Evolutionary conservation across 1,140 invertebrate species (phyloP).

Genomic region (Diuraphis noxia): DNA sequence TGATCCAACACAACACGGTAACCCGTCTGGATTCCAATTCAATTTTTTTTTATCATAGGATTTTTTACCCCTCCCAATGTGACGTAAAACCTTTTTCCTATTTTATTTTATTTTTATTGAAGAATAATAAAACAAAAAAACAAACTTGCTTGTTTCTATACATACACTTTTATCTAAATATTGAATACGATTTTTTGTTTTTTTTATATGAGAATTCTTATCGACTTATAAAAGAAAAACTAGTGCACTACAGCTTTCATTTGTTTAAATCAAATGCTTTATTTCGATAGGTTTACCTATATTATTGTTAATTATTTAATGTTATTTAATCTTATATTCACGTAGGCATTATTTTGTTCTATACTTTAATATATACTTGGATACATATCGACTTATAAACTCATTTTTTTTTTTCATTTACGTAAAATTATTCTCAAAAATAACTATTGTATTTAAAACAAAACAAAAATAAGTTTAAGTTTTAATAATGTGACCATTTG

Average conservation of each 20-base stretch:
- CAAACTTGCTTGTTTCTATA: background rate
- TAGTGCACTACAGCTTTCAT: background rate
- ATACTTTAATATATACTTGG: no score
- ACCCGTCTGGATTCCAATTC: slow-evolving; percentile 25
- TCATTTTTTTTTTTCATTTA: no score
- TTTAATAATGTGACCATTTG: background rate
- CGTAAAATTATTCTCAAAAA: background rate
- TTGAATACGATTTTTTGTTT: background rate
- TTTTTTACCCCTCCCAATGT: background rate
- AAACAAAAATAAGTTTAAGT: no score
- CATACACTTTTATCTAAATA: background rate
- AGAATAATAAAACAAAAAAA: slow-evolving; percentile 18
- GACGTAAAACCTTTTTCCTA: background rate
- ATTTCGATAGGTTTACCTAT: background rate
- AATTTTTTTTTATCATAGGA: background rate
- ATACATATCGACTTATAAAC: no score
- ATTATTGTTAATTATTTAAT: no score
- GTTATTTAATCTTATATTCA: no score
- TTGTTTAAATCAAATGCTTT: background rate
- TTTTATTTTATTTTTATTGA: background rate
- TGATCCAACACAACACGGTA: slow-evolving; percentile 25
- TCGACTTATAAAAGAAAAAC: background rate
- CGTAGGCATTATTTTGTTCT: no score
- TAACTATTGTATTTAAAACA: no score
- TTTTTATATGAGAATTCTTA: background rate